Evolutionary conservation across 2,113 vertebrate genomes (phyloP), one percentile per base, ranked within the genome.

Genomic region (Siphamia tubifer): DNA sequence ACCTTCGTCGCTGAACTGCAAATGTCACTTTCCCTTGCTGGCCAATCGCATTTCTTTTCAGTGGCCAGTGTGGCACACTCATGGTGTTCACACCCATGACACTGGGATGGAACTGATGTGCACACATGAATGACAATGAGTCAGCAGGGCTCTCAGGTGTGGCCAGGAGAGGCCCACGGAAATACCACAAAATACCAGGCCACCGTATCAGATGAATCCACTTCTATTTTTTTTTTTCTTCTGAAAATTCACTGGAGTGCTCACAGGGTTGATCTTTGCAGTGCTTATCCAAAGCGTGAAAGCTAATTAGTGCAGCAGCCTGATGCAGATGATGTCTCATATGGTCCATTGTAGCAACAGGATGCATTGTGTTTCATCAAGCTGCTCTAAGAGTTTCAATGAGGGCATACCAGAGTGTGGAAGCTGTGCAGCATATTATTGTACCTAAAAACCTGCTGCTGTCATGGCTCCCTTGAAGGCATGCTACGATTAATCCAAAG

Each of bases 121-220:
- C 76, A 15, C 58, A 52, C 61, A 63, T 75, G 89, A 87, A 89
- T 90, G 68, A 72, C 60, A 90, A 90, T 87, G 82, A 87, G 68
- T 77, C 63, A 65, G 76, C 70, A 15, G 44, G 32, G 48, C 81
- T 70, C 64, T 83, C 79, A 81, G 84, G 77, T 85, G 74, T 79
- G 83, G 58, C 60, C 56, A 4, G 9, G 31, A 44, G 42, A 57
- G 44, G 53, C 42, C 6, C 4, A 25, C 32, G 43, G 27, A 83
- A 85, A 82, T 75, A 69, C 56, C 74, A 63, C 44, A 25, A 57
- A 86, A 79, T 79, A 79, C 30, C 83, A 79, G 35, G 55, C 58
- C 63, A 31, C 12, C 4, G 0, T 47, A 78, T 62, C 52, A 45
- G 54, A 76, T 65, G 30, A 52, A 52, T 21, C 31, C 12, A 6